These are phyloP conservation scores for Melanchra persicariae DNA, from an alignment of 2,888 invertebrate genomes.

Conservation along the genomic window DNA sequence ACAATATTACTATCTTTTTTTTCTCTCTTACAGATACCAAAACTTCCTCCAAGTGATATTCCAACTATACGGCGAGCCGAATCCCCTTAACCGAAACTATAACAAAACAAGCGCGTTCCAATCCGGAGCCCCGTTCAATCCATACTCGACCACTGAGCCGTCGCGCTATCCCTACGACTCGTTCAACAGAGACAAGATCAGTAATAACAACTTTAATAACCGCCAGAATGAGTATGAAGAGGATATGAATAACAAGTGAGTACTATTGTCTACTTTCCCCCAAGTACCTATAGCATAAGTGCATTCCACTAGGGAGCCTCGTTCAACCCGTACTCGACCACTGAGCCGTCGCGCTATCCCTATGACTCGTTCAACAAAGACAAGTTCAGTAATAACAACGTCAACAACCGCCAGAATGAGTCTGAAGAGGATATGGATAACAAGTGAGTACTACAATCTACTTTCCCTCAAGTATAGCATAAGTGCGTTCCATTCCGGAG, in stretches of 20 bases:
- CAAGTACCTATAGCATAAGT: slow-evolving; percentile 74
- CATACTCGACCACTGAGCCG: slow-evolving; percentile 76
- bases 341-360: slow-evolving; percentile 73
- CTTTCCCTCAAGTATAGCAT: too few relatives aligned
- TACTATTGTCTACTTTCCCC: not conserved
- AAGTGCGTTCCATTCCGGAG: too few relatives aligned
- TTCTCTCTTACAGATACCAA: slow-evolving; percentile 89
- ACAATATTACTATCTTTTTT: too few relatives aligned
- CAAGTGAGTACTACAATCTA: too few relatives aligned
- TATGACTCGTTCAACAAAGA: slow-evolving; percentile 74
- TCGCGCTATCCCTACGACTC: slow-evolving; percentile 73
- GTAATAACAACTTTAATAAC: slow-evolving; percentile 57
- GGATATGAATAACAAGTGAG: slow-evolving; percentile 67
- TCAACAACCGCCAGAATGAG: too few relatives aligned
- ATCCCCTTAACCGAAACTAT: slow-evolving; percentile 79
- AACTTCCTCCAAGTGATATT: slow-evolving; percentile 92
- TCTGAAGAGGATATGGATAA: too few relatives aligned
- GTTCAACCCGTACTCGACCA: slow-evolving; percentile 77
- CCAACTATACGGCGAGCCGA: slow-evolving; percentile 89
- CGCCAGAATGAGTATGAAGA: slow-evolving; percentile 60
- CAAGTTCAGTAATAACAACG: slow-evolving; percentile 46
- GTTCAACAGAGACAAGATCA: slow-evolving; percentile 71
- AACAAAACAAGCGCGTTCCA: slow-evolving; percentile 75
- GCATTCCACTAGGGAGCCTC: slow-evolving; percentile 73
- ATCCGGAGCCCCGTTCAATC: slow-evolving; percentile 76